Evolutionary conservation across 1,140 invertebrate genomes (phyloP), one percentile per base, ranked within the genome.

Genomic region (Nilaparvata lugens): DNA sequence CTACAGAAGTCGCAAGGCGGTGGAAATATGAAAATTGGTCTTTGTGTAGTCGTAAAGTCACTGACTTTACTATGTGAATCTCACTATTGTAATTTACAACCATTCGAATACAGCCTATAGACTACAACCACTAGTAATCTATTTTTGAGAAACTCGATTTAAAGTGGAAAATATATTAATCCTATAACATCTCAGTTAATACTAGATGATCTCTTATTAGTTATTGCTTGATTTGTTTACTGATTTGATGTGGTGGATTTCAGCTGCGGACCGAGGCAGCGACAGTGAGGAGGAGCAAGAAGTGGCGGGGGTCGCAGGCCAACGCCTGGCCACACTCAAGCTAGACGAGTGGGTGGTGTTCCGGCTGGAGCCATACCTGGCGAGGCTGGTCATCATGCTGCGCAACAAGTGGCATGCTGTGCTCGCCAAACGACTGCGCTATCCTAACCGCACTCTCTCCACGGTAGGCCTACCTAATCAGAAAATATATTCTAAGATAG

Each of bases 341-440:
- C 70, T 92, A 0, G 89, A 92, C 67, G 87, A 91, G 60, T 93
- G 89, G 89, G 80, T 89, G 24, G 81, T 81, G n/a, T 89, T 92
- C 70, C 79, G 80, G 45, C 74, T 86, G 0, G 83, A 87, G 67
- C 79, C 81, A 4, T 80, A 86, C 23, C 79, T 82, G 58, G 84
- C 83, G 0, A 77, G 83, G 45, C 74, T 88, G 31, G 78, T 87
- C 6, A 78, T 86, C 62, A 82, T 86, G 70, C 76, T 93, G 18
- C 75, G 91, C 24, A 85, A 89, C 69, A 89, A 88, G 61, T 86
- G 91, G 72, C 85, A 90, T 67, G 82, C 86, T 24, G 68, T 92
- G 9, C 82, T 92, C 31, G 74, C 89, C 9, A 76, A 86, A 5
- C 78, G 87, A 31, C 85, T 93, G 80, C 79, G 81, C 60, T 80